phyloP scores from a whole-genome alignment of 1,140 invertebrate genomes.

The Drosophila miranda region DNA sequence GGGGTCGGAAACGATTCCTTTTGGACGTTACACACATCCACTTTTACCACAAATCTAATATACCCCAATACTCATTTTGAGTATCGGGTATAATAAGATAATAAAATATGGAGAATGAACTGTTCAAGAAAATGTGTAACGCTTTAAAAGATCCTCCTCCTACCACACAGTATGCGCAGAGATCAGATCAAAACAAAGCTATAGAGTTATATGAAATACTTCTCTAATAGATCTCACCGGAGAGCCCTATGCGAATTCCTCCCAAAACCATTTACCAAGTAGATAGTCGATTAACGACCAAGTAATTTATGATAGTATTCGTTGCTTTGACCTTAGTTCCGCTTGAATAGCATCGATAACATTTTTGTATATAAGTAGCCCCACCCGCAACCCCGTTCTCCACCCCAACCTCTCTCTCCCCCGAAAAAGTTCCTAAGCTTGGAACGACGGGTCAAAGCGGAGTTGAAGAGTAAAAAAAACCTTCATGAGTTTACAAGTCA shows the following conservation, averaged over 20 bases:
- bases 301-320: conserved; percentile 46
- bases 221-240: conserved; percentile 3
- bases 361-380: conserved; percentile 45
- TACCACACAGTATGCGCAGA: conserved; percentile 14
- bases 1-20: too few species aligned
- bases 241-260: too few species aligned
- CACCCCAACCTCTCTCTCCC: conserved; percentile 53
- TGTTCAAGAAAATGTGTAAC: conserved; percentile 9
- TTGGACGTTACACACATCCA: too few species aligned
- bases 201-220: conserved; percentile 1
- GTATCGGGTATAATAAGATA: too few species aligned
- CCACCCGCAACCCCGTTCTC: conserved; percentile 23
- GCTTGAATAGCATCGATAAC: conserved; percentile 22
- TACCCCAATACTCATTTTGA: too few species aligned
- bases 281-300: conserved; percentile 56
- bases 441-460: conserved; percentile 62
- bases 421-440: conserved; percentile 65
- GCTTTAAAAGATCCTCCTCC: conserved; percentile 24
- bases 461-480: conserved; percentile 20
- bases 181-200: conserved; percentile 1
- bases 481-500: conserved; percentile 65
- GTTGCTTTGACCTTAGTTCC: conserved; percentile 45
- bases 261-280: conserved; percentile 15
- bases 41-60: too few species aligned
- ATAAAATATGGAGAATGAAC: background rate